phyloP scores from a whole-genome alignment of 2,888 invertebrate genomes.

The Parelbella ahira region DNA sequence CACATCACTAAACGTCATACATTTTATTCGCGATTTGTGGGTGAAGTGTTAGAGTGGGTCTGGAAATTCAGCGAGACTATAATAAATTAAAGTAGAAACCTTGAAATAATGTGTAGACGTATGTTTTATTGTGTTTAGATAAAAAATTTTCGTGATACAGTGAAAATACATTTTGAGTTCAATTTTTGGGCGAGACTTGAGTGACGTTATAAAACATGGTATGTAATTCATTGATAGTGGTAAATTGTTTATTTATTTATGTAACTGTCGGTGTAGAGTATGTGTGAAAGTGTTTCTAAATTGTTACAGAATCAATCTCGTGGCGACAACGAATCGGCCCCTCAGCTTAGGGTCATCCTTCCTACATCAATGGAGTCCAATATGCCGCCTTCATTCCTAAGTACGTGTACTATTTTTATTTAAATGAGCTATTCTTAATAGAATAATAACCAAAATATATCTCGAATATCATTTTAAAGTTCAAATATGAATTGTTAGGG shows the following conservation, averaged over 20 bases:
- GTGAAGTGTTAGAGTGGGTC: not conserved
- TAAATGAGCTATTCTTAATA: too few species aligned
- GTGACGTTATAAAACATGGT: constrained; percentile 34
- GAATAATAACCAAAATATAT: too few species aligned
- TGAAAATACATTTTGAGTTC: constrained; percentile 24
- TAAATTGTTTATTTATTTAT: constrained; percentile 69
- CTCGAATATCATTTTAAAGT: too few species aligned
- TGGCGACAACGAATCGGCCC: constrained; percentile 53
- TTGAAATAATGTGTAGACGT: constrained; percentile 46
- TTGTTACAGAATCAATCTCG: constrained; percentile 61
- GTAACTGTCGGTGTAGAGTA: constrained; percentile 50
- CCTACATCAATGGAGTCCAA: constrained; percentile 52
- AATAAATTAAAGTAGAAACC: constrained; percentile 18
- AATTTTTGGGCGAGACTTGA: not conserved
- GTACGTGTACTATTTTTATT: too few species aligned
- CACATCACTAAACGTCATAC: too few species aligned
- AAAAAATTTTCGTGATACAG: constrained; percentile 29
- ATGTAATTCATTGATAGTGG: constrained; percentile 36
- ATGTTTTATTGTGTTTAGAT: constrained; percentile 39
- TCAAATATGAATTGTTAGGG: too few species aligned
- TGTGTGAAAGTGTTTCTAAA: constrained; percentile 49
- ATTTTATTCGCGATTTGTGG: too few species aligned
- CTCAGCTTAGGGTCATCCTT: constrained; percentile 65
- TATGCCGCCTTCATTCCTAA: constrained; percentile 61
- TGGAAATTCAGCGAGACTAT: too few species aligned